phyloP scores from a whole-genome alignment of 92 coral and sea anemone genomes.

The Parazoanthus swiftii region DNA sequence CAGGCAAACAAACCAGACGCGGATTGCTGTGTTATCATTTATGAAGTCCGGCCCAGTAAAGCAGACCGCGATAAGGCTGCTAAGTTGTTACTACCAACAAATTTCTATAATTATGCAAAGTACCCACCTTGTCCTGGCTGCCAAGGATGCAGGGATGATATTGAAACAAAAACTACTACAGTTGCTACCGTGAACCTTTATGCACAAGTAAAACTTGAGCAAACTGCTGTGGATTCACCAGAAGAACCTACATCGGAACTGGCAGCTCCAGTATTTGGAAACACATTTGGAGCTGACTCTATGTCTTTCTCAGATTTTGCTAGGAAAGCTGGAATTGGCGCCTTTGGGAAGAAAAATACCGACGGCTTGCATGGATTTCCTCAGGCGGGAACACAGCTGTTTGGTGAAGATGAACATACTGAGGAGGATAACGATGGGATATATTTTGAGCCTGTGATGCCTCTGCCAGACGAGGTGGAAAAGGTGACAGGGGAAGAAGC shows the following conservation, averaged over 20 bases:
- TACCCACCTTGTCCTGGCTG: slow-evolving; percentile 63
- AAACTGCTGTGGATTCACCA: slow-evolving; percentile 25
- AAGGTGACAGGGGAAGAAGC: slow-evolving; percentile 90
- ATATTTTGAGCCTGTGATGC: slow-evolving; percentile 81
- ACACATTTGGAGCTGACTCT: slow-evolving; percentile 50
- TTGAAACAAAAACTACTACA: not conserved
- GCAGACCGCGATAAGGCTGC: slow-evolving; percentile 84
- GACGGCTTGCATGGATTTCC: slow-evolving; percentile 53
- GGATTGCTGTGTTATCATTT: slow-evolving; percentile 68
- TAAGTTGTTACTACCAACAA: slow-evolving; percentile 72
- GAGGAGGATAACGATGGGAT: slow-evolving; percentile 55
- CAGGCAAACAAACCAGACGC: slow-evolving; percentile 60
- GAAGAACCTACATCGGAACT: slow-evolving; percentile 13
- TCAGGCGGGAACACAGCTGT: slow-evolving; percentile 79
- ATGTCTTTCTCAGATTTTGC: slow-evolving; percentile 75
- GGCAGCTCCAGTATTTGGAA: slow-evolving; percentile 68
- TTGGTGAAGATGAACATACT: slow-evolving; percentile 55
- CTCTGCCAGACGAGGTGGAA: slow-evolving; percentile 83
- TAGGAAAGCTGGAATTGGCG: slow-evolving; percentile 32
- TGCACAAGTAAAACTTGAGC: slow-evolving; percentile 18
- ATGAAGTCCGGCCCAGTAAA: slow-evolving; percentile 68
- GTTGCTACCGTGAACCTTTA: not conserved
- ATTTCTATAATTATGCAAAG: slow-evolving; percentile 74
- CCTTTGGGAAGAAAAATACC: slow-evolving; percentile 43
- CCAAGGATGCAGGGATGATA: slow-evolving; percentile 54